Base-by-base conservation (phyloP, 2,888 invertebrate genomes). In the Apodemia mormo region DNA sequence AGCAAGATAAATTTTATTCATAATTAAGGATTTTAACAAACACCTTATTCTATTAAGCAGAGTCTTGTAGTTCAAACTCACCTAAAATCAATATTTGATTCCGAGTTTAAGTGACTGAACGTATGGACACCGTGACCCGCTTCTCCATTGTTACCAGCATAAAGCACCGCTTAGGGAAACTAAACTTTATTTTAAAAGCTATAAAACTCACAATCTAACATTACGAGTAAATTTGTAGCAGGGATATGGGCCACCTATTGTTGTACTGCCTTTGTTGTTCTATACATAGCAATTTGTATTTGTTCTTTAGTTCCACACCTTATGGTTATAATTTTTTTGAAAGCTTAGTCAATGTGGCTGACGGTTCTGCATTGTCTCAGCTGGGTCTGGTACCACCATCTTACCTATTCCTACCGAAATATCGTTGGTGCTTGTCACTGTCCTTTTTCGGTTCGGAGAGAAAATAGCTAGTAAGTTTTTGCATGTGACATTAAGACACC, bases 61-160 rank as follows among this genome's bases (percentile, higher is more conserved):
- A 12, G 52, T 14, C 30, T 61, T 61, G 33, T 61, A 61, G 61
- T 68, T 65, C 49, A 65, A 54, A 29, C 66, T 52, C 71, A 61
- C 68, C 68, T 70, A 73, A 73, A 78, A 76, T 77, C 76, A 74
- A 79, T 79, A 77, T 75, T 71, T 73, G 77, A 75, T 76, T 76
- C 72, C 74, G 65, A 74, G 76, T 76, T 75, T 69, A 71, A 72
- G 74, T 76, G 75, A 72, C 73, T 74, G 74, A 77, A 75, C 77
- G 79, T 77, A 79, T 77, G 77, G 76, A 75, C 73, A 74, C 70
- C 72, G 78, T 84, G 87, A 86, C 87, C 87, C 81, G 78, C 77
- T 69, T 74, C 68, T 74, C 74, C 69, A 76, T 81, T 79, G 82
- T 79, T 70, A 76, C 72, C 58, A 67, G 54, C 64, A 70, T 65